Evolutionary conservation across 1,140 invertebrate genomes (phyloP), one percentile per base, ranked within the genome.

Genomic region (Rhynchophorus ferrugineus): DNA sequence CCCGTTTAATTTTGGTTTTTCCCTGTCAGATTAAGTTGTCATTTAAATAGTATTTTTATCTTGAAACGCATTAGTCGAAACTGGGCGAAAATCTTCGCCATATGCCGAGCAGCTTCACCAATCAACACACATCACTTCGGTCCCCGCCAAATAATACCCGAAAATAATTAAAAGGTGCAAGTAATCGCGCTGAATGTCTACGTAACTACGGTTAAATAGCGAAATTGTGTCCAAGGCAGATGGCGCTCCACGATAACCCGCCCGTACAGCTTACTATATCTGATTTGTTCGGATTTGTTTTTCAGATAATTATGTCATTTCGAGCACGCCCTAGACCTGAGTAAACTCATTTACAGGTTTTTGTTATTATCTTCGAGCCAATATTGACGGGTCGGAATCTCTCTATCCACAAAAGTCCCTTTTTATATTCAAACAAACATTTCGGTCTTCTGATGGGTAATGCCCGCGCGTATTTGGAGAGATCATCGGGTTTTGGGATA

Each of bases 281-380:
- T 19, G 41, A 43, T 21, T 43, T 43, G 21, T 43, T n/a, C 19
- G 16, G 21, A 19, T 43, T 43, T 43, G 41, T 22, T 43, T 43
- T 43, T 9, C 20, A 43, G 41, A 43, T 43, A 43, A 43, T 43
- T 20, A 43, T 19, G 20, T 21, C 41, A 17, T 39, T 39, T 16
- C 18, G 37, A 14, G 37, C n/a, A 21, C 19, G 13, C 21, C 21
- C 14, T 22, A 21, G 41, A 43, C 19, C 19, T 17, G 17, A n/a
- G 13, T 14, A 21, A 43, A 17, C 2, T 43, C 20, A 20, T 43
- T 43, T 43, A 13, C 13, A 17, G 9, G 16, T 29, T 29, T 29
- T 29, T 29, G 5, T 29, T 6, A 29, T 29, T 29, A 29, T 5
- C 5, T 29, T 34, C 11, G 24, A 11, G 24, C 11, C 11, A 29